Conservation (phyloP, 1,140 invertebrate genomes). For the Diorhabda carinulata region DNA sequence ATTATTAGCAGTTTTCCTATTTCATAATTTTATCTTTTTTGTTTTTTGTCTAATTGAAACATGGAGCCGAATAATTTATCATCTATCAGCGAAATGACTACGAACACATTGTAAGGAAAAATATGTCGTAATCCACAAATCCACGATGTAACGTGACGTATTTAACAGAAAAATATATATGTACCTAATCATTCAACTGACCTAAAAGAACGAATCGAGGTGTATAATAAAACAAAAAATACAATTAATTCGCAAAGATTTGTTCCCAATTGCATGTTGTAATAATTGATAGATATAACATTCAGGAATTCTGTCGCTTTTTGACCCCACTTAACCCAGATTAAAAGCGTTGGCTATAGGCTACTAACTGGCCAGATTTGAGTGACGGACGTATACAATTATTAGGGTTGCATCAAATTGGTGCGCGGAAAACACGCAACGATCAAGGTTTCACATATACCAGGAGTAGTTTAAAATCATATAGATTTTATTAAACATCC, state of each 20-base stretch:
- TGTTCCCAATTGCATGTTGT: constrained; percentile 18
- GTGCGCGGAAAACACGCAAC: background rate
- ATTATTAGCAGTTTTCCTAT: too few relatives aligned
- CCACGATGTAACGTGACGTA: too few relatives aligned
- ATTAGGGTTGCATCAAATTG: constrained; percentile 14
- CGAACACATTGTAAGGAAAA: too few relatives aligned
- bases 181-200: background rate
- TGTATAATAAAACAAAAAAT: constrained; percentile 4
- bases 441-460: background rate
- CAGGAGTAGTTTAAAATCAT: background rate
- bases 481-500: background rate
- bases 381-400: constrained; percentile 13
- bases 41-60: too few relatives aligned
- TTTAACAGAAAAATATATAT: too few relatives aligned
- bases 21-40: too few relatives aligned
- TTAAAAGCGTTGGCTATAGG: constrained; percentile 38
- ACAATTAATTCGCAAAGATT: constrained; percentile 18
- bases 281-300: constrained; percentile 31
- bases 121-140: too few relatives aligned
- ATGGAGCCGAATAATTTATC: too few relatives aligned
- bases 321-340: constrained; percentile 48
- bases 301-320: constrained; percentile 45
- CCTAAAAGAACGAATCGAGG: background rate
- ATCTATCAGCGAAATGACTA: too few relatives aligned
- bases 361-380: constrained; percentile 22